Base-by-base conservation (phyloP, 2,888 invertebrate species). In the Odontocolon sp. region DNA sequence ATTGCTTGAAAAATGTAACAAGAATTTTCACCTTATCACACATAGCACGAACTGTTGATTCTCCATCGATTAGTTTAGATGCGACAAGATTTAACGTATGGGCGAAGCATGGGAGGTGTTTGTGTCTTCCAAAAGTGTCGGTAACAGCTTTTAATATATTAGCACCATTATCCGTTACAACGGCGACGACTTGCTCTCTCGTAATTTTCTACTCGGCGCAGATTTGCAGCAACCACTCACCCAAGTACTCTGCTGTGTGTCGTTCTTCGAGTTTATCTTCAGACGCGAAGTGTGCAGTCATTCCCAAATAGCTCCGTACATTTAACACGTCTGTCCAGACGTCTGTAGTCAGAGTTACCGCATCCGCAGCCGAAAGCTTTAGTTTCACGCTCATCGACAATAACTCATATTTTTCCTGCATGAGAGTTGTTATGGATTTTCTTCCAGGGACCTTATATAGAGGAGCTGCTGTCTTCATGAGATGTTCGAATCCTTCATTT, bases 321-420 rank as follows among this genome's bases (percentile, higher is more conserved):
- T 21, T 36, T 33, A 82, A 18, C 50, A 33, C 33, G 78, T 84
- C 83, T 33, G 79, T 80, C 82, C 85, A 84, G 77, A 81, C 78
- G 63, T 85, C 83, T 59, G 82, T 80, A 38, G 83, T 84, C 68
- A 84, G 75, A 70, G 80, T 81, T 68, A 80, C 26, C 9, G 28
- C 23, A 3, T n/a, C 9, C 5, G 28, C 6, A 23, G 45, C 26
- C 11, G 36, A n/a, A 4, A 74, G 16, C 16, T 50, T 78, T n/a
- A 36, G 18, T 63, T 77, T 71, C 6, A 45, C 47, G 14, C 33
- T 36, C 28, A 40, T 33, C 6, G 52, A 40, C 16, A 64, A 36
- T 11, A 66, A 8, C 6, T 57, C 36, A 18, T 72, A 72, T 23
- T 77, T 77, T 23, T 14, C 8, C 1, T 67, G 67, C 31, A 68